Evolutionary conservation across 2,888 invertebrate genomes (phyloP), one percentile per base, ranked within the genome.

Genomic region (Ectemnius lituratus): DNA sequence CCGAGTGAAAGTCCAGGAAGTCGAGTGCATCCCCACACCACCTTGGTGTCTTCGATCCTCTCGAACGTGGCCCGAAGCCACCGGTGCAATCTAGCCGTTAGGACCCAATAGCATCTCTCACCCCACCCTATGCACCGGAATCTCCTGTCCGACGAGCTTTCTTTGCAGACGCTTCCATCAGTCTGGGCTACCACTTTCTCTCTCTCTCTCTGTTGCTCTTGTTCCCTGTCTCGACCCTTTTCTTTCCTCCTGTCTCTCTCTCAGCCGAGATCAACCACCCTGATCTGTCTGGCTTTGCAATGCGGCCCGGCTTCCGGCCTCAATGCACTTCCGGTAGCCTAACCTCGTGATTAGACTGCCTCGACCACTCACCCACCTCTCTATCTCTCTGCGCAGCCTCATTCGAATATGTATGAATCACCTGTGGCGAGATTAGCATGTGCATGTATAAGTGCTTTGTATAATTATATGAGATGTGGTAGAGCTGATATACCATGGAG

Each of bases 31-130:
- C 78, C 69, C 14, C n/a, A 52, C 16, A 75, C 71, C 75, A 67
- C 20, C 56, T 65, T 67, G 74, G 73, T 73, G 78, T 83, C 79
- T 81, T 81, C 79, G 81, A 83, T 83, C 79, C 73, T 69, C 79
- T 52, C 69, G 76, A 81, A 82, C 81, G 73, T 83, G 73, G 75
- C 81, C 79, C 67, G 72, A 65, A 81, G 81, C 79, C 70, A 78
- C 65, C 70, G 70, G 73, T 73, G 73, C 79, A 75, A 82, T 64
- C 78, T 73, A 77, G 77, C 77, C 76, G 77, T 78, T 78, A 78
- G 70, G 77, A 77, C 77, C 76, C 77, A 73, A 76, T 78, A 70
- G 67, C 67, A 16, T 73, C 76, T 64, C 73, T 63, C 56, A 69
- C 76, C 65, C 58, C 65, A 37, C 8, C 23, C 23, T 52, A 63